Evolutionary conservation across 1,140 invertebrate species (phyloP), one percentile per base, ranked within the genome.

Genomic region (Bilobella aurantiaca): DNA sequence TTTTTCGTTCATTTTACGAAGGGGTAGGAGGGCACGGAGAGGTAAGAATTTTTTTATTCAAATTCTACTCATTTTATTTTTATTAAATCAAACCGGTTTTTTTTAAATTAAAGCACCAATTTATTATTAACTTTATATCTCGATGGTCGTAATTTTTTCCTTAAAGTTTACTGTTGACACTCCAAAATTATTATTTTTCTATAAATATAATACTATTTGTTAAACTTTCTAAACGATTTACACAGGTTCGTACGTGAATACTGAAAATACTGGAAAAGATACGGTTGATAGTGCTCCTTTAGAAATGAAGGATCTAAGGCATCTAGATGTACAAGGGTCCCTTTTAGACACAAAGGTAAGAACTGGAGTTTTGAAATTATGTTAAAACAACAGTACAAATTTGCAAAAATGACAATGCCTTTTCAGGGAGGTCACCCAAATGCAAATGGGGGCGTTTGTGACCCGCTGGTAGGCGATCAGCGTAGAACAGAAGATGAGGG

Each of bases 211-310:
- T n/a, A n/a, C n/a, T n/a, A n/a, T n/a, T n/a, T n/a, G n/a, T n/a
- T n/a, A n/a, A n/a, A n/a, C n/a, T n/a, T n/a, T n/a, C n/a, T n/a
- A n/a, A n/a, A n/a, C n/a, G n/a, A n/a, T n/a, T n/a, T n/a, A n/a
- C n/a, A n/a, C n/a, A 42, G 49, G 12, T 53, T 53, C 49, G 14
- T 53, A 53, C 23, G 21, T 53, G 23, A 5, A 12, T 18, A 23
- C 49, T 23, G 49, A 23, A 18, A 53, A 8, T 23, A 29, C 8
- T 29, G 58, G 58, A 5, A 62, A 62, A 42, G 59, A 62, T 23
- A 62, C 59, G 3, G 59, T 62, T 25, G 59, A 62, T 23, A 62
- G 59, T 62, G 29, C 59, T 5, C n/a, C 29, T 3, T 14, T 62
- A 25, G 59, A 62, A 28, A 62, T 62, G 59, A 62, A 34, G 34